A percentile compares a stretch with the other conserved stretches of the same genome.
These are phyloP conservation scores for Cryptoblepharus egeriae DNA, from an alignment of 2,797 vertebrate genomes.

Conservation along the genomic window DNA sequence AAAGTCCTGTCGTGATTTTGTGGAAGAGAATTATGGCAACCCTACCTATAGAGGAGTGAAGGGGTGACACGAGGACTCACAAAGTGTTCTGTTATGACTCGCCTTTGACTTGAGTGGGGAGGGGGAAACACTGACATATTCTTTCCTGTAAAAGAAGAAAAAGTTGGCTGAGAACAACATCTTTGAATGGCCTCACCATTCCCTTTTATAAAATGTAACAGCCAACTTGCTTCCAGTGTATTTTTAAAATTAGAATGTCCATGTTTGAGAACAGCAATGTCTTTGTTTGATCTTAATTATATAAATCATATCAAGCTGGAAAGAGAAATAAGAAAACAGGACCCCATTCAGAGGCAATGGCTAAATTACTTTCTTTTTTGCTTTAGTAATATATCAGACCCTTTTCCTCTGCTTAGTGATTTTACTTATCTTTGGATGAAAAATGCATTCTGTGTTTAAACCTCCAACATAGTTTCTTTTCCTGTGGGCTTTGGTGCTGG, in stretches of 20 bases:
- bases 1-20: no score
- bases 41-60: no score
- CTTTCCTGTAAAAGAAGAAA: not conserved
- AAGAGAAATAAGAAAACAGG: slow-evolving; percentile 25
- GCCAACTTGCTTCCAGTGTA: not conserved
- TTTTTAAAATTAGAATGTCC: slow-evolving; percentile 5
- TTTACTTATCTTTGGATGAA: slow-evolving; percentile 31
- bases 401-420: slow-evolving; percentile 19
- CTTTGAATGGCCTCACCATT: no score
- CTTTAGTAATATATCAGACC: not conserved
- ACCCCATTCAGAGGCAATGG: not conserved
- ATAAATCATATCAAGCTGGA: slow-evolving; percentile 1
- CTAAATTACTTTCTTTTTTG: slow-evolving; percentile 16
- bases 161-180: not conserved
- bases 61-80: no score
- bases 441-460: slow-evolving; percentile 27
- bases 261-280: not conserved
- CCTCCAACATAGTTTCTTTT: slow-evolving; percentile 16
- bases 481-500: not conserved
- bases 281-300: slow-evolving; percentile 21
- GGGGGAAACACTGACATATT: no score
- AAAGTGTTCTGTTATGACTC: no score
- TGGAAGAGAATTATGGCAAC: no score
- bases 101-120: no score
- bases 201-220: not conserved